Conservation (phyloP, 2,797 vertebrate genomes). For the Helostoma temminkii region DNA sequence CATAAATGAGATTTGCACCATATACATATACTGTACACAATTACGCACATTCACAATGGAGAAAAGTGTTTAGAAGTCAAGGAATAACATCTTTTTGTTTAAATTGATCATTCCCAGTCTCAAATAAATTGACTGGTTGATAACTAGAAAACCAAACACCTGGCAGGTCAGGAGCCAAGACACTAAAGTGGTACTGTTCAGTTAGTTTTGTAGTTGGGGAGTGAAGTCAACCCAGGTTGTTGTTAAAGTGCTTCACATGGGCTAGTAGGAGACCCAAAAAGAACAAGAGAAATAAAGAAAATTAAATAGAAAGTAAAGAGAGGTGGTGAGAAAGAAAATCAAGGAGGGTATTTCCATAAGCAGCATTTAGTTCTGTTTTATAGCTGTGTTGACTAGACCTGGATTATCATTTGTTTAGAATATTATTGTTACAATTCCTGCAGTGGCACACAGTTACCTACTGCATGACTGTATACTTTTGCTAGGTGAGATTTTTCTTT, state of each 20-base stretch:
- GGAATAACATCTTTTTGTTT: no score
- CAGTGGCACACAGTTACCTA: background rate
- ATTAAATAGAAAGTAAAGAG: background rate
- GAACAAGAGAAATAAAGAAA: background rate
- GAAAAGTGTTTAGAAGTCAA: no score
- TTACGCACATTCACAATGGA: no score
- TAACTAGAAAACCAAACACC: no score
- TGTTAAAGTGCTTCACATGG: constrained; percentile 15
- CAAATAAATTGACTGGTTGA: no score
- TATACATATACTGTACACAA: no score
- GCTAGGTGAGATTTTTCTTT: no score
- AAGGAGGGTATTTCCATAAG: background rate
- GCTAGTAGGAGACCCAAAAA: background rate
- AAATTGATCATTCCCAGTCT: no score
- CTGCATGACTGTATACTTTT: no score
- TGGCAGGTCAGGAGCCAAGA: constrained; percentile 36
- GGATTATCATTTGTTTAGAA: constrained; percentile 1
- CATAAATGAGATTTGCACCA: no score
- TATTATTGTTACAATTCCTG: background rate
- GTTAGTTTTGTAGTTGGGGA: constrained; percentile 38
- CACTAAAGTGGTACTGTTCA: no score
- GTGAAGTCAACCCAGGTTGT: constrained; percentile 23
- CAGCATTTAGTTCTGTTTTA: background rate
- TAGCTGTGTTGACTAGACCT: background rate
- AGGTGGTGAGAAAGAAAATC: constrained; percentile 3